phyloP scores from a whole-genome alignment of 2,888 invertebrate genomes.

The Trissonchulus sp. region DNA sequence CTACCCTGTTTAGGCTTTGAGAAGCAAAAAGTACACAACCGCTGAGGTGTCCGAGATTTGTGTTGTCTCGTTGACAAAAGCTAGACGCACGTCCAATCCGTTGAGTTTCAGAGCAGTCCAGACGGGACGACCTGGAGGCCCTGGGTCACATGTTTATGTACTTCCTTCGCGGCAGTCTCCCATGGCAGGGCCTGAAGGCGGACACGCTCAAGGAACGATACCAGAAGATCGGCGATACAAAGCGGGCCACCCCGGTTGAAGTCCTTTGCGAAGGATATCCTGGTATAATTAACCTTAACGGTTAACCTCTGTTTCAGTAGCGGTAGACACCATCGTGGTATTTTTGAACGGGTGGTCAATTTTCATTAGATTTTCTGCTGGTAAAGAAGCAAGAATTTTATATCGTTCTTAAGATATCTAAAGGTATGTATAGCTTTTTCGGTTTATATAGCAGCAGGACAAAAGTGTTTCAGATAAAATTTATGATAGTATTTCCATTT shows the following conservation, averaged over 20 bases:
- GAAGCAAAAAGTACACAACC: no score
- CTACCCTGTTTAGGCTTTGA: no score
- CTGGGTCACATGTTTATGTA: slow-evolving; percentile 99
- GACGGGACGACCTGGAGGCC: slow-evolving; percentile 97
- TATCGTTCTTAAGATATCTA: background rate
- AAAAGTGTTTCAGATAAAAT: no score
- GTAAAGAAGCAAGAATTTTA: slow-evolving; percentile 1
- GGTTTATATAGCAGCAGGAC: background rate
- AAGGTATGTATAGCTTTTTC: background rate
- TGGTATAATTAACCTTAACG: no score
- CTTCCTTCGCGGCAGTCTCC: slow-evolving; percentile 96
- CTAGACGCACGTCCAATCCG: no score
- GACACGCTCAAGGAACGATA: slow-evolving; percentile 98
- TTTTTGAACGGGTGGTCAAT: no score
- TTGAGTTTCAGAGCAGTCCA: slow-evolving; percentile 90
- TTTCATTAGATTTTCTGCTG: no score
- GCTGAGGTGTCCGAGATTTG: no score
- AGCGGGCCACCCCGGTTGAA: slow-evolving; percentile 96
- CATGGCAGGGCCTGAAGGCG: slow-evolving; percentile 99
- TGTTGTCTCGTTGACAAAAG: no score
- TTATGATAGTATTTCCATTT: no score
- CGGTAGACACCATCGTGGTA: background rate
- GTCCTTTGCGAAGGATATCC: slow-evolving; percentile 67
- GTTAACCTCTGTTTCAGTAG: background rate
- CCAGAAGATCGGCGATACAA: slow-evolving; percentile 99